phyloP scores from a whole-genome alignment of 1,140 invertebrate species.

The Polypedilum vanderplanki region DNA sequence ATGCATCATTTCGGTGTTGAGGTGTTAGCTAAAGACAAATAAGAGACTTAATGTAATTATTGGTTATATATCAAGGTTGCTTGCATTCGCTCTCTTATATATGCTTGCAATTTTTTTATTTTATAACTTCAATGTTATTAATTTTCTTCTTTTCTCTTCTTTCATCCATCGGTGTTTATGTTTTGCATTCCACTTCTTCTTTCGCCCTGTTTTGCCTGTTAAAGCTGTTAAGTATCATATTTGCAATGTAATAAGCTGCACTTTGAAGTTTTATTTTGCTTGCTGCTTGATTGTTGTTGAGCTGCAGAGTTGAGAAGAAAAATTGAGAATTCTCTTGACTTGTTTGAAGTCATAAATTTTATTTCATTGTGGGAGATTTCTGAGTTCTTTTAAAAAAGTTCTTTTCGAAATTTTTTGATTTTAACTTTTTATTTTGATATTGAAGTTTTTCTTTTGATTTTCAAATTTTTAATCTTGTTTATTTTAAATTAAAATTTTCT shows the following conservation, averaged over 20 bases:
- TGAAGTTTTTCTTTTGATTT: too few relatives aligned
- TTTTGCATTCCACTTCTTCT: neutral
- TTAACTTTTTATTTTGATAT: too few relatives aligned
- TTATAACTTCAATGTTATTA: constrained; percentile 21
- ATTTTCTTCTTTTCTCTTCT: constrained; percentile 1
- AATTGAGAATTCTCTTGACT: too few relatives aligned
- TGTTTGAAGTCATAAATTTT: too few relatives aligned
- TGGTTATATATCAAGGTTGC: constrained; percentile 28
- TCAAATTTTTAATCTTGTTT: too few relatives aligned
- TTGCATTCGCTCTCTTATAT: neutral
- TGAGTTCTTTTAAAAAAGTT: too few relatives aligned
- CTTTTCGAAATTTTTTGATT: too few relatives aligned
- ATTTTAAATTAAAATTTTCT: too few relatives aligned
- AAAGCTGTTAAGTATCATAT: constrained; percentile 18
- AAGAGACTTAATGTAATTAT: constrained; percentile 28
- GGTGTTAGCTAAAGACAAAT: constrained; percentile 27
- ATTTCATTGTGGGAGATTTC: too few relatives aligned
- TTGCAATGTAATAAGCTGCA: constrained; percentile 17
- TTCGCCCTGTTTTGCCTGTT: neutral
- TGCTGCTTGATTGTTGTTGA: neutral
- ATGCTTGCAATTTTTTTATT: too few relatives aligned
- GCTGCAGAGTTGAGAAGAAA: too few relatives aligned
- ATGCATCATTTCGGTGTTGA: constrained; percentile 14
- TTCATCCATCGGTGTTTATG: constrained; percentile 7
- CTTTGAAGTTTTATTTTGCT: neutral